These are phyloP conservation scores for Alfaro cultratus DNA, from an alignment of 2,797 vertebrate genomes.

Conservation along the genomic window DNA sequence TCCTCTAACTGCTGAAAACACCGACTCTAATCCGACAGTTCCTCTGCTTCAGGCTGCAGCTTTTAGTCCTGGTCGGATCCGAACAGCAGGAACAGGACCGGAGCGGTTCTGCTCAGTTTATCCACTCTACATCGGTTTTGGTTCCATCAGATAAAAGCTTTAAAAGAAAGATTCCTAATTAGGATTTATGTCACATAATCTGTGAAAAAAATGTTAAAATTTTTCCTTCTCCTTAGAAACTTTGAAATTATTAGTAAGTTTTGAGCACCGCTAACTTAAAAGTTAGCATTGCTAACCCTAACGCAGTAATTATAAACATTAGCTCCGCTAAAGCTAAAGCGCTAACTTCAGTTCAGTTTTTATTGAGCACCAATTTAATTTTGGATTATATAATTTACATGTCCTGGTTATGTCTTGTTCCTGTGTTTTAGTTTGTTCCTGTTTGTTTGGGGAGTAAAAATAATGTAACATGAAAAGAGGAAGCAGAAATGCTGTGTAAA, in stretches of 20 bases:
- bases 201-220: not conserved
- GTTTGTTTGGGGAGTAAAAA: no score
- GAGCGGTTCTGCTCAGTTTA: not conserved
- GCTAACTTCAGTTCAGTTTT: no score
- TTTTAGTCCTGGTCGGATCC: not conserved
- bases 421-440: no score
- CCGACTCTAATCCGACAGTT: constrained; percentile 45
- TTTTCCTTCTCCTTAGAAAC: not conserved
- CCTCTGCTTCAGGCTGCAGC: not conserved
- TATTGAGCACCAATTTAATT: no score
- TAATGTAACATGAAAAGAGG: no score
- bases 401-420: no score
- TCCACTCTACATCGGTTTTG: not conserved
- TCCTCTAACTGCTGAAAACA: constrained; percentile 31
- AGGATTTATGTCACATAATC: not conserved
- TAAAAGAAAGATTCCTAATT: not conserved
- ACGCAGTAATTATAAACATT: no score
- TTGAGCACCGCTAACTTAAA: not conserved
- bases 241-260: not conserved
- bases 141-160: not conserved
- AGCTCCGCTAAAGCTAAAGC: no score
- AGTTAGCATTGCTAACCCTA: no score
- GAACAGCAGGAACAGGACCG: not conserved
- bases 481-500: no score
- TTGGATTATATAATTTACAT: no score